Percentiles rank a stretch among this genome's conserved stretches.
Evolutionary conservation across 1,140 invertebrate species (phyloP).

Genomic region (Melanaphis sacchari): DNA sequence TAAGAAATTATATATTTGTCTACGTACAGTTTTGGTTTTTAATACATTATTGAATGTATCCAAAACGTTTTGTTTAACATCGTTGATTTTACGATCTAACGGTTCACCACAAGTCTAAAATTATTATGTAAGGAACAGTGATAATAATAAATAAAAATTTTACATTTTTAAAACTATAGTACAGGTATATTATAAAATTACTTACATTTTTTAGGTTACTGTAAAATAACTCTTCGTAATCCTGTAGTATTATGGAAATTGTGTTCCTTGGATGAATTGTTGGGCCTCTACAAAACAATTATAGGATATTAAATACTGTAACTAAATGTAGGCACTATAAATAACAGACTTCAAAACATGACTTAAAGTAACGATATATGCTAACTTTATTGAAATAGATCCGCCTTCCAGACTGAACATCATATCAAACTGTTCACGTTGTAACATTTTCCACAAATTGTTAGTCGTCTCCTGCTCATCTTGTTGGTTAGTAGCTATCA

Average conservation of each 20-base stretch:
- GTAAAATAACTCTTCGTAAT: constrained; percentile 23
- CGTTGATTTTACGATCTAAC: constrained; percentile 39
- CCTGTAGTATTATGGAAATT: not conserved
- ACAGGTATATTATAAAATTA: not conserved
- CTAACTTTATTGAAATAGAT: constrained; percentile 68
- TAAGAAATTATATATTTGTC: not conserved
- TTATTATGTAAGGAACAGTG: not conserved
- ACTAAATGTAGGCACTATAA: constrained; percentile 23
- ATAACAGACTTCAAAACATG: constrained; percentile 32
- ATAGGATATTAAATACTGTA: constrained; percentile 33
- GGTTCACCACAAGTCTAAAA: constrained; percentile 32
- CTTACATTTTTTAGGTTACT: constrained; percentile 36
- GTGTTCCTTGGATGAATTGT: constrained; percentile 25
- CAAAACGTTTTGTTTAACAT: constrained; percentile 56
- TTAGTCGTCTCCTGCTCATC: constrained; percentile 46
- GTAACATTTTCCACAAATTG: constrained; percentile 58
- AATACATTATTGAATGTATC: constrained; percentile 50
- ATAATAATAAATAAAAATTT: not conserved
- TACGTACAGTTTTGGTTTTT: constrained; percentile 54
- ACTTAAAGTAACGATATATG: constrained; percentile 43
- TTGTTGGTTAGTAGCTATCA: constrained; percentile 56
- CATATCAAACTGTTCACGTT: constrained; percentile 66
- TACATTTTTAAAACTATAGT: not conserved
- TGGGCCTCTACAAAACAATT: constrained; percentile 22
- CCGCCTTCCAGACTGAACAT: constrained; percentile 73